Conservation (phyloP, 2,797 vertebrate genomes). For the Parambassis ranga region DNA sequence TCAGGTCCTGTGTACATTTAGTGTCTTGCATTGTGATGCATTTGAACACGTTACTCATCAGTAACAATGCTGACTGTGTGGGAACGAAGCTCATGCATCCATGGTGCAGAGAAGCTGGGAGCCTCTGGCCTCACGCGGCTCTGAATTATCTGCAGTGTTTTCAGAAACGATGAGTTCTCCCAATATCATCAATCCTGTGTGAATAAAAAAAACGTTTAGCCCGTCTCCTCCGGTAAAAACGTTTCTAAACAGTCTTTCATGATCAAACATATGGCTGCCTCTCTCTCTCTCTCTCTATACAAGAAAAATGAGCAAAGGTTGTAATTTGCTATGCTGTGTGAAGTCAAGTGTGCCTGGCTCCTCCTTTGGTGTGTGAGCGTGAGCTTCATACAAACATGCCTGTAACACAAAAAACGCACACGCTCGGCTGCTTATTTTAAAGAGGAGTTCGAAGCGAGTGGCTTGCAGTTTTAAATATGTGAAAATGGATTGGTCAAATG, state of each 20-base stretch:
- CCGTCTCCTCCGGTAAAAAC: neutral
- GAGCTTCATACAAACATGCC: conserved; percentile 13
- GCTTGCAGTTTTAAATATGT: conserved; percentile 6
- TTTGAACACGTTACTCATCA: no score
- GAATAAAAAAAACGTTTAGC: neutral
- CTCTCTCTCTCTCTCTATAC: neutral
- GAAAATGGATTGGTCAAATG: conserved; percentile 15
- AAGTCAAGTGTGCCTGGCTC: conserved; percentile 5
- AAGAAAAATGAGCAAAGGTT: neutral
- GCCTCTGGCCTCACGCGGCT: neutral
- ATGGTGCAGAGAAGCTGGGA: no score
- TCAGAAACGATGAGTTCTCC: neutral
- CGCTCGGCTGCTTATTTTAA: no score
- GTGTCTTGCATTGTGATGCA: no score
- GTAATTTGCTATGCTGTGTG: conserved; percentile 35
- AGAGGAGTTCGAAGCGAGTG: neutral
- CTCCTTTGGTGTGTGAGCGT: neutral
- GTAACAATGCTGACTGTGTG: neutral
- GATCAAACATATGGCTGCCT: neutral
- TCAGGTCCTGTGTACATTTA: no score
- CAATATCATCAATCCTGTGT: neutral
- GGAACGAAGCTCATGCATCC: no score
- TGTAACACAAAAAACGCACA: neutral
- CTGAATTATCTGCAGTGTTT: neutral
- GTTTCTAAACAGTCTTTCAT: neutral